Evolutionary conservation across 2,113 vertebrate genomes (phyloP).

Genomic region (Trematocara marginatum): DNA sequence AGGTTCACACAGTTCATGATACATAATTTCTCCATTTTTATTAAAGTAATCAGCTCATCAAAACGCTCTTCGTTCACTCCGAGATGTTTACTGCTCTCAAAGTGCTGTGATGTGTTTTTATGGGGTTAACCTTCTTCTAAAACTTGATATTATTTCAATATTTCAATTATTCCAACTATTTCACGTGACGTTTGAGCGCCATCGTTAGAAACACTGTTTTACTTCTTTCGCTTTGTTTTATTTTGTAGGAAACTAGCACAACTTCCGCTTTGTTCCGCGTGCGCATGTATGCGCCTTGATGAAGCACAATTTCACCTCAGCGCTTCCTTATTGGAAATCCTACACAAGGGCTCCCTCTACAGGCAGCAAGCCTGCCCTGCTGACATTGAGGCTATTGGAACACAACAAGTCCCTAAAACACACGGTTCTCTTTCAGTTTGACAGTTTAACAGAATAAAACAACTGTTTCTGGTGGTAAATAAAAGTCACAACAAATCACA

Average conservation of each 20-base stretch:
- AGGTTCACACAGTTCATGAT: background rate
- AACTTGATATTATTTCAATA: background rate
- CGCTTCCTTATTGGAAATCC: conserved; percentile 38
- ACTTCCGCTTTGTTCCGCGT: background rate
- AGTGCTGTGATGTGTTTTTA: background rate
- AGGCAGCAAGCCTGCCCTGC: background rate
- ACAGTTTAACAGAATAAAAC: fast-evolving
- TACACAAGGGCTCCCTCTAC: conserved; percentile 21
- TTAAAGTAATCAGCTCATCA: no score
- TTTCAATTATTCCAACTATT: background rate
- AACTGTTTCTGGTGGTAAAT: fast-evolving
- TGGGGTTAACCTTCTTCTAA: background rate
- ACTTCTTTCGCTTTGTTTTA: background rate
- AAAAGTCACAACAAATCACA: fast-evolving
- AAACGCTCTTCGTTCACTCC: no score
- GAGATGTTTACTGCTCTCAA: no score
- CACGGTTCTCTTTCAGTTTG: fast-evolving
- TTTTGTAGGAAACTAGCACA: background rate
- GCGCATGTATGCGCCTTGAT: fast-evolving
- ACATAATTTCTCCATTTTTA: background rate
- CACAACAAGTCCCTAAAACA: background rate
- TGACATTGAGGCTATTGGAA: fast-evolving
- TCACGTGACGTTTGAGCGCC: background rate
- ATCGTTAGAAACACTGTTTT: background rate
- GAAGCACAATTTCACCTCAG: background rate